Evolutionary conservation across 2,888 invertebrate species (phyloP).

Genomic region (Encarsia formosa): DNA sequence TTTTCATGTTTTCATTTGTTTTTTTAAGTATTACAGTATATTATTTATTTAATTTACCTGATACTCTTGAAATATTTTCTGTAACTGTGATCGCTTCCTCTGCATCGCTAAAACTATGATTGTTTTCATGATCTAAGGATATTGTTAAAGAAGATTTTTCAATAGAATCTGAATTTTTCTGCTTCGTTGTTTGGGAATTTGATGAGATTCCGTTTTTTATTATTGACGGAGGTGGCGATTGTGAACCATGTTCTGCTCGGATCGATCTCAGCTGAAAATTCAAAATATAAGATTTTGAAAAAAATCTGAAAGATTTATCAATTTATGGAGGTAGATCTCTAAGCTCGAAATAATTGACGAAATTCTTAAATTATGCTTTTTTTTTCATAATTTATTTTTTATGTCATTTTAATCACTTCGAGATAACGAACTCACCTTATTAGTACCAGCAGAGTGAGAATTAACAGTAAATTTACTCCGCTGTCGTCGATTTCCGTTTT

Average conservation of each 20-base stretch:
- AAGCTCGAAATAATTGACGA: too few relatives aligned
- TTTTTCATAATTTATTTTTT: too few relatives aligned
- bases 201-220: slow-evolving; percentile 44
- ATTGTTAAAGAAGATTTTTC: slow-evolving; percentile 40
- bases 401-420: too few relatives aligned
- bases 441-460: slow-evolving; percentile 39
- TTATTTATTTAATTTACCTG: slow-evolving; percentile 34
- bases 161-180: slow-evolving; percentile 38
- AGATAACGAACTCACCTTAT: slow-evolving; percentile 34
- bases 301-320: too few relatives aligned
- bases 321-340: too few relatives aligned
- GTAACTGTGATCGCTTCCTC: slow-evolving; percentile 46
- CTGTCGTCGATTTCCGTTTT: slow-evolving; percentile 44
- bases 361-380: too few relatives aligned
- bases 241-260: slow-evolving; percentile 37
- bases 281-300: neutral
- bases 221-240: slow-evolving; percentile 36
- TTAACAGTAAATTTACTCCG: slow-evolving; percentile 45
- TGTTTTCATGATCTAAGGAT: slow-evolving; percentile 45
- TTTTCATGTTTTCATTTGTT: neutral
- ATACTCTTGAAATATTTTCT: slow-evolving; percentile 42
- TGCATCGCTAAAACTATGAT: slow-evolving; percentile 46
- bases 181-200: slow-evolving; percentile 41
- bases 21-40: neutral
- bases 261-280: slow-evolving; percentile 33